These are phyloP conservation scores for Plodia interpunctella DNA, from an alignment of 1,140 invertebrate species.

Conservation along the genomic window DNA sequence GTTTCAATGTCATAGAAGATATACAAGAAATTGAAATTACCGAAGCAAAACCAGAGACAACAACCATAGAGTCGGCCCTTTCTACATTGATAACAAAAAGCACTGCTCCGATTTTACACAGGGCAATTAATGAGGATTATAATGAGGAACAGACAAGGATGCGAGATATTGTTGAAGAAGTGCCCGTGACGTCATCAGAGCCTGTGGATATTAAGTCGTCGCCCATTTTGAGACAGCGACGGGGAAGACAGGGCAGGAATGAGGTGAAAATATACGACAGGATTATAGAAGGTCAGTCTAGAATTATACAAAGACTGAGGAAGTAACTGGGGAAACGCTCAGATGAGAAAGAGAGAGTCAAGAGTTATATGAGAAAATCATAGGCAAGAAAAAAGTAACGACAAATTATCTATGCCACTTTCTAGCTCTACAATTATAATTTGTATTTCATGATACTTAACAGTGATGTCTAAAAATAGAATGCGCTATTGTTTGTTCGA, in stretches of 20 bases:
- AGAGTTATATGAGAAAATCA: too few species aligned
- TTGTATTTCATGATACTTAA: too few species aligned
- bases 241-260: constrained; percentile 57
- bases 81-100: constrained; percentile 33
- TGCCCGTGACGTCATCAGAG: constrained; percentile 27
- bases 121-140: constrained; percentile 25
- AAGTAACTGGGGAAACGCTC: too few species aligned
- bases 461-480: too few species aligned
- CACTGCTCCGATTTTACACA: constrained; percentile 42
- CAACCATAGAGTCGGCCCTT: constrained; percentile 20
- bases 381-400: too few species aligned
- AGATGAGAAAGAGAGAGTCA: too few species aligned
- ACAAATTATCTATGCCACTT: too few species aligned
- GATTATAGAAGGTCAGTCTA: constrained; percentile 64
- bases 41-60: constrained; percentile 16
- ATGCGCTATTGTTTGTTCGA: too few species aligned
- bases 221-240: constrained; percentile 49
- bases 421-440: too few species aligned
- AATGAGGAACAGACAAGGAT: constrained; percentile 13
- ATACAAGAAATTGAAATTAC: constrained; percentile 15
- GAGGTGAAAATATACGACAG: constrained; percentile 75
- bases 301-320: not conserved
- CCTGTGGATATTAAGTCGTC: constrained; percentile 52
- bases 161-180: constrained; percentile 36
- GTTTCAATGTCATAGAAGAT: constrained; percentile 16